Percentiles rank a stretch among this genome's conserved stretches.
Conservation (phyloP, 2,797 vertebrate genomes). For the Danionella dracula region DNA sequence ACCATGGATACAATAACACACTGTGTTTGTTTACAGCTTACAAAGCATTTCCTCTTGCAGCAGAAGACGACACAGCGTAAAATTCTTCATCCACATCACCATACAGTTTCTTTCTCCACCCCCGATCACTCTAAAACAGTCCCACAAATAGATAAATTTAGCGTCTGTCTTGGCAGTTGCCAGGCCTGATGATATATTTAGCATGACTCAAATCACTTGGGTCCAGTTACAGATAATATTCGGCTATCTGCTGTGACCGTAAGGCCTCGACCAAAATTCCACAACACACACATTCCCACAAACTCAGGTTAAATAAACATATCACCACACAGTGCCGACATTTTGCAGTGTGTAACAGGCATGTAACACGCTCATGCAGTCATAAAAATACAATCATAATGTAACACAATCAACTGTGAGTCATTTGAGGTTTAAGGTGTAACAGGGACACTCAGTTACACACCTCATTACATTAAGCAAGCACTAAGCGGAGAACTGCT, state of each 20-base stretch:
- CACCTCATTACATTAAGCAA: slow-evolving; percentile 34
- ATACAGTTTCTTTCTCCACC: slow-evolving; percentile 49
- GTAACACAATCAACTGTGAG: slow-evolving; percentile 5
- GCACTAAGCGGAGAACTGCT: slow-evolving; percentile 19
- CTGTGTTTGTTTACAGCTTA: slow-evolving; percentile 52
- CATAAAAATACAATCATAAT: background rate
- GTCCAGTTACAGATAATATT: slow-evolving; percentile 59
- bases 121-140: slow-evolving; percentile 53
- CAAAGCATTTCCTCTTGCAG: slow-evolving; percentile 53
- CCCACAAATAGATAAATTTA: slow-evolving; percentile 55
- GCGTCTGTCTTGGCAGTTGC: slow-evolving; percentile 61
- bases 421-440: background rate
- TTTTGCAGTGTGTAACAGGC: background rate
- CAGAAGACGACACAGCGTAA: slow-evolving; percentile 33
- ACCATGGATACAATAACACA: slow-evolving; percentile 13
- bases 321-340: slow-evolving; percentile 34
- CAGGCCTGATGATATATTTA: slow-evolving; percentile 67
- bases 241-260: slow-evolving; percentile 34
- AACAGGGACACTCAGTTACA: slow-evolving; percentile 21
- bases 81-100: slow-evolving; percentile 31
- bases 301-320: slow-evolving; percentile 47
- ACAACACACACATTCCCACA: slow-evolving; percentile 20
- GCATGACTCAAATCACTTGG: slow-evolving; percentile 67
- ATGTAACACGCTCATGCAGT: slow-evolving; percentile 16
- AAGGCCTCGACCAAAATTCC: slow-evolving; percentile 23